These are phyloP conservation scores for Alloplasta piceator DNA, from an alignment of 2,888 invertebrate genomes.

Conservation along the genomic window DNA sequence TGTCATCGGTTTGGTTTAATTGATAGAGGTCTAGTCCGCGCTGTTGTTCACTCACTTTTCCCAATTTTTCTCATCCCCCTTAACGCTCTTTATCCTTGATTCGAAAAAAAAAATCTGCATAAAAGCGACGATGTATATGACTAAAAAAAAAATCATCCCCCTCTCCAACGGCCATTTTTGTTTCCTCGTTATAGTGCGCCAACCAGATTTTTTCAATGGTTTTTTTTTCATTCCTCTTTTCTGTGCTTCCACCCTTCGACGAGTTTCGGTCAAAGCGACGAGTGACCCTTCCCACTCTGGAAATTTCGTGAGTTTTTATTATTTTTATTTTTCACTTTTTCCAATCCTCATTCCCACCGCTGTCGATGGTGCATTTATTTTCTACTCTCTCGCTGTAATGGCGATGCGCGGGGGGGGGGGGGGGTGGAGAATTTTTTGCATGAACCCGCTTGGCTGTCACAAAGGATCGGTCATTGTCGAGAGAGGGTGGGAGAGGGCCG, in stretches of 20 bases:
- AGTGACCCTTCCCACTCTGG: conserved; percentile 18
- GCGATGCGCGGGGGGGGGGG: neutral
- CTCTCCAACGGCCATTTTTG: conserved; percentile 45
- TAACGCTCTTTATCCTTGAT: neutral
- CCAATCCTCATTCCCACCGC: neutral
- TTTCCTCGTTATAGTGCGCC: conserved; percentile 55
- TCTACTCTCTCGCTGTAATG: neutral
- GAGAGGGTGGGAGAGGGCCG: too few relatives aligned
- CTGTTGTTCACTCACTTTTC: conserved; percentile 11
- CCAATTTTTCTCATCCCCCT: conserved; percentile 4
- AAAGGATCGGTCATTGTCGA: neutral
- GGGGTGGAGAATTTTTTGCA: neutral
- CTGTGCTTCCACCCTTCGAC: conserved; percentile 10
- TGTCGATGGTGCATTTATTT: neutral
- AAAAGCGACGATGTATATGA: neutral
- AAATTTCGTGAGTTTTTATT: conserved; percentile 13
- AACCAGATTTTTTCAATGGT: conserved; percentile 36
- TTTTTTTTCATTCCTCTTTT: conserved; percentile 18
- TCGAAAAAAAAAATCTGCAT: conserved; percentile 3
- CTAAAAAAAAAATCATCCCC: conserved; percentile 1
- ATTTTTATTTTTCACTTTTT: neutral
- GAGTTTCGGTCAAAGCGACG: conserved; percentile 35
- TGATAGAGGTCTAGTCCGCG: conserved; percentile 40
- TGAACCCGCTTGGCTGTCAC: neutral
- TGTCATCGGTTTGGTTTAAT: conserved; percentile 46